Evolutionary conservation across 2,888 invertebrate genomes (phyloP).

Genomic region (Mythimna loreyi): DNA sequence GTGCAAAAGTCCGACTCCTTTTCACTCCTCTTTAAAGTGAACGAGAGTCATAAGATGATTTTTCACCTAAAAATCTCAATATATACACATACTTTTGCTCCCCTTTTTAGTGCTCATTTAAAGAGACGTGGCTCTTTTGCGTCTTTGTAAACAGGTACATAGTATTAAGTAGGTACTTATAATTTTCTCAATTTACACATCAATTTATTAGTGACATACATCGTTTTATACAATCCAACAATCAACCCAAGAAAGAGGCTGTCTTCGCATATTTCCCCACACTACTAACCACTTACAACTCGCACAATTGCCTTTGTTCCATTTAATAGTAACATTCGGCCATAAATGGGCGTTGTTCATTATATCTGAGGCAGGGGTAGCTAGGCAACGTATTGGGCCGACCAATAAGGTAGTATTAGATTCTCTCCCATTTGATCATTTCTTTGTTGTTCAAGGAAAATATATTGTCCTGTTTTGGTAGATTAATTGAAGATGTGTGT

Average conservation of each 20-base stretch:
- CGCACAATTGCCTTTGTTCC: constrained; percentile 50
- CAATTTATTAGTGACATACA: too few species aligned
- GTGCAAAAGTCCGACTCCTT: too few species aligned
- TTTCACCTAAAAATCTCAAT: too few species aligned
- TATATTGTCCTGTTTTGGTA: constrained; percentile 29
- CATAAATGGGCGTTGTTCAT: constrained; percentile 55
- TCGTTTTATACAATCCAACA: not conserved
- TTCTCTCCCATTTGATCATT: constrained; percentile 46
- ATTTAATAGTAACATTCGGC: constrained; percentile 40
- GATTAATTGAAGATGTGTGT: constrained; percentile 24
- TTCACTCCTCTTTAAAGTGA: too few species aligned
- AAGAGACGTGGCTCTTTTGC: too few species aligned
- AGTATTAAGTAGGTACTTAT: too few species aligned
- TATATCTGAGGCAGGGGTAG: constrained; percentile 33
- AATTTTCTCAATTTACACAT: too few species aligned
- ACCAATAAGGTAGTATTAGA: constrained; percentile 38
- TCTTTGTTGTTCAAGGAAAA: constrained; percentile 26
- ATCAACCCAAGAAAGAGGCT: not conserved
- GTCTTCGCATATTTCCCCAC: not conserved
- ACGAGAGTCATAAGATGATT: too few species aligned
- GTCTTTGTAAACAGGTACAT: too few species aligned
- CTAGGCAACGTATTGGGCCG: constrained; percentile 19
- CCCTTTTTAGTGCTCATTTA: too few species aligned
- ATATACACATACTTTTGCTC: too few species aligned
- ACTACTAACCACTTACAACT: constrained; percentile 25